Percentiles rank a stretch among this genome's conserved stretches.
These are phyloP conservation scores for Emydura subglobosa DNA, from an alignment of 2,113 vertebrate genomes.

Conservation along the genomic window DNA sequence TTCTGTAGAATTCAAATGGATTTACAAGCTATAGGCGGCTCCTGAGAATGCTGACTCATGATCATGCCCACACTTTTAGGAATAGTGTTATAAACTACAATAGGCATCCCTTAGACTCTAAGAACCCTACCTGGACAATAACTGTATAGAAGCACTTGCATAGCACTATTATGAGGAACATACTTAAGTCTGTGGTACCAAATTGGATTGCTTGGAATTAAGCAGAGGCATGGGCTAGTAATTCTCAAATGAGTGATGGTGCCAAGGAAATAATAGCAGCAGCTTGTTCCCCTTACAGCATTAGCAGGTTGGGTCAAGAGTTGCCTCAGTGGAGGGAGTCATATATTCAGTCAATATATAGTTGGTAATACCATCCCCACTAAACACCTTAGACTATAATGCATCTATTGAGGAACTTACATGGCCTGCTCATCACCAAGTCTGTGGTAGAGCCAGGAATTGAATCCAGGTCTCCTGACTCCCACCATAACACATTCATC, in stretches of 20 bases:
- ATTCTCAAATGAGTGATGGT: constrained; percentile 5
- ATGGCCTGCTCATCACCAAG: background rate
- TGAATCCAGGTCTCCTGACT: constrained; percentile 9
- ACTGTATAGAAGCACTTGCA: background rate
- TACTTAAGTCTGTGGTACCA: background rate
- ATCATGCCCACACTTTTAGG: background rate
- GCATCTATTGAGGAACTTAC: background rate
- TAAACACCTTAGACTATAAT: background rate
- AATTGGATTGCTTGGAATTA: background rate
- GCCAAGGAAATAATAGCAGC: background rate
- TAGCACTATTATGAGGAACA: background rate
- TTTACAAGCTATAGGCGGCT: background rate
- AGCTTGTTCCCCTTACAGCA: background rate
- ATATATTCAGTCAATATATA: background rate
- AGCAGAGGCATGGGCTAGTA: background rate
- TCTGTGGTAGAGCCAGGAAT: background rate
- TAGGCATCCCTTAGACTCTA: background rate
- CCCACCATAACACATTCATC: background rate
- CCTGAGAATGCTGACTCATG: background rate
- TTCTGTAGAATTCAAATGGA: background rate
- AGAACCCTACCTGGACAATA: background rate
- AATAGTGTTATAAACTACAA: background rate
- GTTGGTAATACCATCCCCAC: background rate
- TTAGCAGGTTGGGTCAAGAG: background rate
- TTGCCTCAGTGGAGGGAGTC: background rate